These are phyloP conservation scores for Micropterix aruncella DNA, from an alignment of 2,888 invertebrate genomes.

Conservation along the genomic window DNA sequence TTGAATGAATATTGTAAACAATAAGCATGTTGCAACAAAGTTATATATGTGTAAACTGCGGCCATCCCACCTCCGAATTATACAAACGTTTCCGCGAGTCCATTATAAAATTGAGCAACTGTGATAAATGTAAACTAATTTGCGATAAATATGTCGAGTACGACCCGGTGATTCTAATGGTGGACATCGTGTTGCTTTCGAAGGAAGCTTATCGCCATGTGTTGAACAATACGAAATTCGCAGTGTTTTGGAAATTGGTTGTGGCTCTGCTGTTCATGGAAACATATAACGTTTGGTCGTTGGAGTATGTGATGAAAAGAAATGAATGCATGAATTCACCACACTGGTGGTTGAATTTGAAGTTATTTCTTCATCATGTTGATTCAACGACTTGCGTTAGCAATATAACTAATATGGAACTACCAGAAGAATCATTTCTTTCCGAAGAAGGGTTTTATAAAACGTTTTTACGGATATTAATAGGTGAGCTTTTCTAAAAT, in stretches of 20 bases:
- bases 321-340: constrained; percentile 10
- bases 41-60: constrained; percentile 52
- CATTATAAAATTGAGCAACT: constrained; percentile 58
- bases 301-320: constrained; percentile 28
- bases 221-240: constrained; percentile 65
- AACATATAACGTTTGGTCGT: constrained; percentile 58
- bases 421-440: constrained; percentile 24
- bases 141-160: constrained; percentile 89
- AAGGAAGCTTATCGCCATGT: constrained; percentile 75
- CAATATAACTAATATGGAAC: background rate
- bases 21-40: too few species aligned
- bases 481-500: constrained; percentile 19
- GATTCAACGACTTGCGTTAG: background rate
- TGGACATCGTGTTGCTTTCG: constrained; percentile 72
- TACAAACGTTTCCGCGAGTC: constrained; percentile 56
- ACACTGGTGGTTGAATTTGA: constrained; percentile 3
- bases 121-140: constrained; percentile 54
- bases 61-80: constrained; percentile 42
- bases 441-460: constrained; percentile 46
- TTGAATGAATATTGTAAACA: too few species aligned
- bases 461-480: constrained; percentile 34
- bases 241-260: constrained; percentile 69
- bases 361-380: constrained; percentile 4
- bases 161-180: constrained; percentile 74
- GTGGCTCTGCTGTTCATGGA: constrained; percentile 67